A percentile compares a stretch with the other conserved stretches of the same genome.
phyloP scores from a whole-genome alignment of 2,113 vertebrate species.

The Hippocampus zosterae region DNA sequence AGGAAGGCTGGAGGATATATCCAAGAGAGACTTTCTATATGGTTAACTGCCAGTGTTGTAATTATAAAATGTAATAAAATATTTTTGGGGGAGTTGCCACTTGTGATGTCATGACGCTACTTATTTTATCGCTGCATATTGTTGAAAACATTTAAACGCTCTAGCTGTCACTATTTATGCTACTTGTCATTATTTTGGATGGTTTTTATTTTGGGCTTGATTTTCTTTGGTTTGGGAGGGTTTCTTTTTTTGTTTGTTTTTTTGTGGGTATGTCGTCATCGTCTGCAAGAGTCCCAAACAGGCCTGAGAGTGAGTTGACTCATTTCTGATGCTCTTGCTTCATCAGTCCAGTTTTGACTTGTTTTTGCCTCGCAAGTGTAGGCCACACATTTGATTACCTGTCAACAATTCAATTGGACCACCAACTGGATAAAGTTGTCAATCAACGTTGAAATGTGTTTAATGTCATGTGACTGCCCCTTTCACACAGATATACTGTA shows the following conservation, averaged over 20 bases:
- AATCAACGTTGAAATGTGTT: background rate
- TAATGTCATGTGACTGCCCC: background rate
- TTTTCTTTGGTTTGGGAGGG: background rate
- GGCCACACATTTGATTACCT: background rate
- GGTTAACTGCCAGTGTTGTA: slow-evolving; percentile 36
- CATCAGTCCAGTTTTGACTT: background rate
- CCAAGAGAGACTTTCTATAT: slow-evolving; percentile 10
- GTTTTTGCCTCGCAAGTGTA: background rate
- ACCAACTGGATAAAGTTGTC: background rate
- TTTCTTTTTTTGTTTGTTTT: background rate
- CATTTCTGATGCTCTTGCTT: background rate
- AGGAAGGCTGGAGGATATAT: background rate
- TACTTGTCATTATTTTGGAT: background rate
- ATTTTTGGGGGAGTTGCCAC: slow-evolving; percentile 33
- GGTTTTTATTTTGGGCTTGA: background rate
- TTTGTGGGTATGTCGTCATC: background rate
- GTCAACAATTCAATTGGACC: background rate
- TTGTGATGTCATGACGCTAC: slow-evolving; percentile 13
- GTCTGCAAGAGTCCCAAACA: background rate
- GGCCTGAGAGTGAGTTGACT: background rate
- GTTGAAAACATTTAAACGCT: background rate
- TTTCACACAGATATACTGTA: background rate
- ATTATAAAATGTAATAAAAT: slow-evolving; percentile 9
- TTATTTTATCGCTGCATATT: slow-evolving; percentile 2
- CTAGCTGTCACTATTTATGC: background rate